Percentiles rank a stretch among this genome's conserved stretches.
These are phyloP conservation scores for Pterocles burchelli DNA, from an alignment of 2,113 vertebrate species.

Conservation along the genomic window DNA sequence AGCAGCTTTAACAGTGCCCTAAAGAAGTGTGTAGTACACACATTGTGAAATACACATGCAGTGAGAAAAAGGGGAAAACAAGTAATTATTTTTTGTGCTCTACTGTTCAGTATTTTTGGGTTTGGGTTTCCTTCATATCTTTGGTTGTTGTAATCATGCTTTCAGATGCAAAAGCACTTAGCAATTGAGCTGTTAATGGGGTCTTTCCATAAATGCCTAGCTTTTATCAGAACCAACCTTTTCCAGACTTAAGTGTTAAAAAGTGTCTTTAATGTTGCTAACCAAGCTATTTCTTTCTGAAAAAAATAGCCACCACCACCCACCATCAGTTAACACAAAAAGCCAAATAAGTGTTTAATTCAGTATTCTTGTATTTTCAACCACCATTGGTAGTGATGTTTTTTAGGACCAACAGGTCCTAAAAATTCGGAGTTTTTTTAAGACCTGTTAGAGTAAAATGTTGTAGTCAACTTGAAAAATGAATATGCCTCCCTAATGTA, in stretches of 20 bases:
- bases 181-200: neutral
- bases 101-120: neutral
- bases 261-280: neutral
- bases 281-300: neutral
- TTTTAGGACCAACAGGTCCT: neutral
- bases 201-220: neutral
- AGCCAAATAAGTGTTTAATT: neutral
- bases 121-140: neutral
- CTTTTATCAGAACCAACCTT: neutral
- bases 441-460: neutral
- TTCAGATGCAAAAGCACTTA: neutral
- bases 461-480: neutral
- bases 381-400: no score
- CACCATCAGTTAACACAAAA: neutral
- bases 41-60: slow-evolving; percentile 21
- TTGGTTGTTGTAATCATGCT: neutral
- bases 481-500: neutral
- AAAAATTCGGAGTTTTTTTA: neutral
- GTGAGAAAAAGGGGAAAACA: slow-evolving; percentile 24
- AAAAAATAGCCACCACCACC: neutral
- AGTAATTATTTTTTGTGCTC: neutral
- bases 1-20: slow-evolving; percentile 7
- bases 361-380: neutral
- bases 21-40: neutral
- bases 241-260: neutral